phyloP scores from a whole-genome alignment of 2,113 vertebrate genomes.

The Cyrtonyx montezumae region DNA sequence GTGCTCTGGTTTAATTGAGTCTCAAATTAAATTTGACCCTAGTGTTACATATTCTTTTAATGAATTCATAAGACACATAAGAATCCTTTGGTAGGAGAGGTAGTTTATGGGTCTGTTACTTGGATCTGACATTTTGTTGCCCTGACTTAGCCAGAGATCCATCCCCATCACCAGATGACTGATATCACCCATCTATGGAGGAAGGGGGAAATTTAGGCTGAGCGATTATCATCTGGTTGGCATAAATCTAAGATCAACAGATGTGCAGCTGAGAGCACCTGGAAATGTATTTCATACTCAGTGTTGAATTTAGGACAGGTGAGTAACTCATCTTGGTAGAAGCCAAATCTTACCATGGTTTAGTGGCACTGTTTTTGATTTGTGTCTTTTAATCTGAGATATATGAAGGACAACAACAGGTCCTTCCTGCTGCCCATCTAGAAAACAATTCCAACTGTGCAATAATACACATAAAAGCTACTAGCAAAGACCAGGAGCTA shows the following conservation, averaged over 20 bases:
- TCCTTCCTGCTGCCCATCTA: neutral
- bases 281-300: neutral
- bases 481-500: neutral
- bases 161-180: neutral
- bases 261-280: rapidly evolving
- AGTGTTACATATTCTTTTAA: neutral
- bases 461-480: neutral
- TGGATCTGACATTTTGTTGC: neutral
- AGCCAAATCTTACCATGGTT: neutral
- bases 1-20: neutral
- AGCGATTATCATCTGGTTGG: rapidly evolving
- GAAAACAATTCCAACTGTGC: neutral
- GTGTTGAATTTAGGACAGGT: neutral
- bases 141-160: neutral
- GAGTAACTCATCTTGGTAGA: neutral
- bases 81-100: neutral
- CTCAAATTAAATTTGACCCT: neutral
- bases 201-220: neutral
- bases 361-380: neutral
- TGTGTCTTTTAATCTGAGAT: neutral
- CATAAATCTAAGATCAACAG: neutral
- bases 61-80: neutral
- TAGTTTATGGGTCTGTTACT: neutral
- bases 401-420: neutral
- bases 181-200: neutral